phyloP scores from a whole-genome alignment of 2,888 invertebrate species.

The Lasioglossum leucozonium region DNA sequence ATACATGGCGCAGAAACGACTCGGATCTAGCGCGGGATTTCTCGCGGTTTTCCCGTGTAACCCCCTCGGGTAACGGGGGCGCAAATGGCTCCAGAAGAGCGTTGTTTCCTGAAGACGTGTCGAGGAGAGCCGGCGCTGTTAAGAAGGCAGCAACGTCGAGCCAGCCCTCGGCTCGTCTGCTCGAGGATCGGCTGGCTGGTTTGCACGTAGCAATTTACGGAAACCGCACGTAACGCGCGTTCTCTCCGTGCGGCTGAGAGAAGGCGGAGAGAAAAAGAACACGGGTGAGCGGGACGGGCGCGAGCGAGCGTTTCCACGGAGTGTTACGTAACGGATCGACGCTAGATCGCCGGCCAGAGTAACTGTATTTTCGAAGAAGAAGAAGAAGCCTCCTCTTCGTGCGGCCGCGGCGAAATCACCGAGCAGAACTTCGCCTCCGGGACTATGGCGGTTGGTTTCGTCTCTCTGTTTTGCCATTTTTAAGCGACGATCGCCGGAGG shows the following conservation, averaged over 20 bases:
- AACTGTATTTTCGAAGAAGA: constrained; percentile 73
- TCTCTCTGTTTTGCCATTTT: constrained; percentile 30
- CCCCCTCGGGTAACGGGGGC: neutral
- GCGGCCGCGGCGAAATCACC: constrained; percentile 60
- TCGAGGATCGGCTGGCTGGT: constrained; percentile 56
- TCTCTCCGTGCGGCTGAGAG: constrained; percentile 51
- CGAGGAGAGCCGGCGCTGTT: constrained; percentile 30
- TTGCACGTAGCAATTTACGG: constrained; percentile 80
- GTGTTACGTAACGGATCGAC: constrained; percentile 77
- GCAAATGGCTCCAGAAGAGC: neutral
- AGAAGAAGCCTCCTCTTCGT: constrained; percentile 61
- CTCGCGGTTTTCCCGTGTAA: neutral
- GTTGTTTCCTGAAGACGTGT: constrained; percentile 47
- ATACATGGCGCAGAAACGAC: too few relatives aligned
- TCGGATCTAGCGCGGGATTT: neutral
- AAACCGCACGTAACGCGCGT: constrained; percentile 80
- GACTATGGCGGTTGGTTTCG: constrained; percentile 11
- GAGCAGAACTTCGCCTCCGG: constrained; percentile 60
- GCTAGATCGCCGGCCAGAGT: constrained; percentile 71
- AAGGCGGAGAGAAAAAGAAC: constrained; percentile 36
- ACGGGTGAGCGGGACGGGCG: constrained; percentile 42
- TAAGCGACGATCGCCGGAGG: neutral
- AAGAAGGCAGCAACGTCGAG: constrained; percentile 2
- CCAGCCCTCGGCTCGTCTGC: constrained; percentile 18
- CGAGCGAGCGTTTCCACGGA: constrained; percentile 71